Evolutionary conservation across 2,113 vertebrate genomes (phyloP), one percentile per base, ranked within the genome.

Genomic region (Mohoua ochrocephala): DNA sequence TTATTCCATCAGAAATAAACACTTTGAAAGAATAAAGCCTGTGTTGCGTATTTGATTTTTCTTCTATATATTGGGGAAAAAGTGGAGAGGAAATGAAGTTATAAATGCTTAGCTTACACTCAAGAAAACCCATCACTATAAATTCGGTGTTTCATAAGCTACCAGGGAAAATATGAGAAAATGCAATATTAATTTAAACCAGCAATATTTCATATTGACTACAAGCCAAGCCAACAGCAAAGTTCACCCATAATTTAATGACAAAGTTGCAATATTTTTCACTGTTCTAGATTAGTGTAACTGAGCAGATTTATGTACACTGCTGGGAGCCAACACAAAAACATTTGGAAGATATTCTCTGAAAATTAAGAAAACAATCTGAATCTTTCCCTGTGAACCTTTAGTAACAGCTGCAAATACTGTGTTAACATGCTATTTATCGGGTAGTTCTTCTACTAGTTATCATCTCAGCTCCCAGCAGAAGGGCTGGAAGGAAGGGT

Each of bases 281-380:
- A 76, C 2, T 2, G 42, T 1, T 1, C 54, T 70, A 59, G 75
- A 81, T 91, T 80, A 74, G 33, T 2, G 1, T 74, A 86, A 88
- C 30, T 37, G 82, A 95, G 89, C 68, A 94, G 84, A 95, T 95
- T 96, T 93, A 94, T 90, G 63, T 74, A 83, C 24, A 5, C 45
- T 67, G 63, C 67, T 4, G 3, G 60, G 42, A 96, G 89, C 74
- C 87, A 93, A 76, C 49, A 69, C 15, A 85, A 76, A 92, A 97
- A 50, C 26, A 87, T 69, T 96, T 87, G 84, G 77, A 91, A 94
- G 57, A 85, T 87, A 79, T 21, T 68, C n/a, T 68, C n/a, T 68
- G 73, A 78, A 96, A 91, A 79, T 42, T 24, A 91, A 92, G 69
- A 82, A 87, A 96, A 84, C 52, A 73, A 76, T 87, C 61, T 0